Evolutionary conservation across 2,888 invertebrate genomes (phyloP).

Genomic region (Phalera bucephala): DNA sequence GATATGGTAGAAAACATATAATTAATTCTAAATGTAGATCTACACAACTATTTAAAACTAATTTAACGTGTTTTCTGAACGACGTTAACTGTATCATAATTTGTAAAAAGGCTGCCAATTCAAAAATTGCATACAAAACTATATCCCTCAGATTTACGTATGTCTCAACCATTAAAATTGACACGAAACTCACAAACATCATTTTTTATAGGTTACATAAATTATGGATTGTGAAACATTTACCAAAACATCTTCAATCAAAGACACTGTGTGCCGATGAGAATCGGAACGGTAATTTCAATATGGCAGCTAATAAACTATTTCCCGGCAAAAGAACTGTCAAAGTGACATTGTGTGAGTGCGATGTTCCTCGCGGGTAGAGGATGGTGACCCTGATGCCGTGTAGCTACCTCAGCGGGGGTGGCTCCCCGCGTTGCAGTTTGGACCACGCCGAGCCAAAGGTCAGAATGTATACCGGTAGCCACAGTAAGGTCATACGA

Average conservation of each 20-base stretch:
- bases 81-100: no score
- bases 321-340: constrained; percentile 67
- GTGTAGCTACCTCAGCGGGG: constrained; percentile 85
- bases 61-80: no score
- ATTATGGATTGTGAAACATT: constrained; percentile 50
- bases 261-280: constrained; percentile 43
- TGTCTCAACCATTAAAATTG: no score
- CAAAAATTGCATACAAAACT: no score
- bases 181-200: no score
- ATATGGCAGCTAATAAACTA: constrained; percentile 65
- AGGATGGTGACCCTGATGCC: constrained; percentile 87
- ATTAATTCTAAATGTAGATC: no score
- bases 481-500: constrained; percentile 32
- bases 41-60: no score
- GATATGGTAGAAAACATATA: no score
- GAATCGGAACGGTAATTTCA: constrained; percentile 55
- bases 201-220: constrained; percentile 28
- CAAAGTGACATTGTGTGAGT: constrained; percentile 68
- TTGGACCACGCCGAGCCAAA: constrained; percentile 77
- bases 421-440: constrained; percentile 79
- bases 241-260: constrained; percentile 34
- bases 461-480: constrained; percentile 58
- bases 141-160: no score
- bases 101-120: no score
- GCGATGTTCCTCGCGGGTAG: constrained; percentile 49